Evolutionary conservation across 2,113 vertebrate genomes (phyloP), one percentile per base, ranked within the genome.

Genomic region (Willisornis vidua): DNA sequence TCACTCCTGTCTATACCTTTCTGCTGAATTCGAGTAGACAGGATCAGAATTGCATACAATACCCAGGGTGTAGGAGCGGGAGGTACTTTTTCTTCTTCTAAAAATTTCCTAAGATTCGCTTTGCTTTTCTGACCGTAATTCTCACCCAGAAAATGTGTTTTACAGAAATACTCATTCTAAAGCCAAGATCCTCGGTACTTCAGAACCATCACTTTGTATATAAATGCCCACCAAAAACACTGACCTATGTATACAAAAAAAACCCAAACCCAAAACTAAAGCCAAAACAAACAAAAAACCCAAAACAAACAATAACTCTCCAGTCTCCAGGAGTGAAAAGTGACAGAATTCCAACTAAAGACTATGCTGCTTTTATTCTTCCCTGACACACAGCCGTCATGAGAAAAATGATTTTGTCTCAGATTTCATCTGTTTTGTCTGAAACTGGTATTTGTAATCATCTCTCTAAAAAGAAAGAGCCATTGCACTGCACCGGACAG

Each of bases 1-100:
- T 88, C 57, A 75, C 31, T 7, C 19, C 28, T 90, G 4, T 57
- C 33, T 62, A 14, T 49, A 70, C 26, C 39, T 72, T 45, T 25
- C 43, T 73, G 9, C 28, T 83, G 31, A 83, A 68, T 19, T 78
- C 14, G 29, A 54, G n/a, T 68, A 48, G n/a, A 63, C 7, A 73
- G 29, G 39, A 63, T 81, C 28, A 37, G 66, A 83, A 63, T 33
- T 78, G 5, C n/a, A 28, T 52, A 9, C 8, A 35, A 24, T 31
- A 63, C 6, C 12, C 18, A 58, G 57, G 10, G 8, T 54, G 26
- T 49, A 45, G 31, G 31, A 48, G 3, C 0, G 0, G 22, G 26
- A n/a, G 45, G 8, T 54, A 33, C 55, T 90, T 83, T 58, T 46
- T 67, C 18, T 57, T 91, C 72, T 72, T 39, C 31, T 46, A 37